These are phyloP conservation scores for Agrotis clavis DNA, from an alignment of 2,888 invertebrate species.

Conservation along the genomic window DNA sequence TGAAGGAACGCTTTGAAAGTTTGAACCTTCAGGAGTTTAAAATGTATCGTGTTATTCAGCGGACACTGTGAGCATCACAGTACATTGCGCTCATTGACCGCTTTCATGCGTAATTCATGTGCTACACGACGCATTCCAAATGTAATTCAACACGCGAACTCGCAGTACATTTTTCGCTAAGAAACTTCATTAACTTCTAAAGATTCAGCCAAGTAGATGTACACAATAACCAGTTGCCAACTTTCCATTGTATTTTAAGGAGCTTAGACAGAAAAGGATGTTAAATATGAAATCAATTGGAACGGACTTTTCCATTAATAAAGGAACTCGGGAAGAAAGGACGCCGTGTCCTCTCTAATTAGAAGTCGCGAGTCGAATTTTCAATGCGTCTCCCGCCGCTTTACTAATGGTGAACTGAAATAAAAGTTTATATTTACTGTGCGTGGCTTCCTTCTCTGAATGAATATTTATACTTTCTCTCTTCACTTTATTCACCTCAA, in stretches of 20 bases:
- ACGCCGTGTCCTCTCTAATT: constrained; percentile 87
- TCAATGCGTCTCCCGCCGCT: constrained; percentile 83
- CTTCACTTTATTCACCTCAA: constrained; percentile 85
- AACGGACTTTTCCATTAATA: constrained; percentile 86
- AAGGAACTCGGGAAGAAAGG: constrained; percentile 82
- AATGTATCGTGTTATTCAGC: constrained; percentile 54
- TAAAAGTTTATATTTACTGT: constrained; percentile 90
- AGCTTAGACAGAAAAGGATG: constrained; percentile 74
- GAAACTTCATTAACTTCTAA: constrained; percentile 57
- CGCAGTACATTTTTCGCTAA: constrained; percentile 67
- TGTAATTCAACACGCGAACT: constrained; percentile 82
- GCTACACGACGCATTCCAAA: constrained; percentile 84
- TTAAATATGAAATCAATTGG: constrained; percentile 88
- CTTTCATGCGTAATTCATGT: constrained; percentile 88
- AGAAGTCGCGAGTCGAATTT: constrained; percentile 89
- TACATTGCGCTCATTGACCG: constrained; percentile 82
- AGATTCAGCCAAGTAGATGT: constrained; percentile 50
- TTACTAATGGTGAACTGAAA: constrained; percentile 85
- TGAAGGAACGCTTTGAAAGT: constrained; percentile 31
- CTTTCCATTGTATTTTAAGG: constrained; percentile 65
- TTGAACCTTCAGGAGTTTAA: constrained; percentile 43
- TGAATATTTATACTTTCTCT: constrained; percentile 89
- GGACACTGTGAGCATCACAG: constrained; percentile 74
- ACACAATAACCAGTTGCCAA: constrained; percentile 59
- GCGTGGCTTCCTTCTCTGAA: constrained; percentile 83